Base-by-base conservation (phyloP, 2,888 invertebrate genomes). In the Odontocolon sp. region DNA sequence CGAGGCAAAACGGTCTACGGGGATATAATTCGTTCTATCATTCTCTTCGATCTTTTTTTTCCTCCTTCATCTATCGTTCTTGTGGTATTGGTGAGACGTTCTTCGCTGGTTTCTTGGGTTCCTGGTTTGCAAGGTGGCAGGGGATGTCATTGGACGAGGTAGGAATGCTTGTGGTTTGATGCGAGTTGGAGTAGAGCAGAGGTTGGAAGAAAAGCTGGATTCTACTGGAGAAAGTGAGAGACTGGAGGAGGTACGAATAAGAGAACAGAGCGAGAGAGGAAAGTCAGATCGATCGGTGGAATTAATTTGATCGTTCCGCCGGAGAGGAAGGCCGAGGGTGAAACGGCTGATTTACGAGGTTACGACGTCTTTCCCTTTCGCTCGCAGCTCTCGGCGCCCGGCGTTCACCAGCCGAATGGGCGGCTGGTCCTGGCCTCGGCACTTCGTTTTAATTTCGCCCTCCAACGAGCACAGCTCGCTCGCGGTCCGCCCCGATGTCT, bases 381-480 rank as follows among this genome's bases (percentile, higher is more conserved):
- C 23, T 72, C 64, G 54, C 67, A 56, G 63, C 31, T 40, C 61
- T 57, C 59, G 9, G 54, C 33, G 42, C 18, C 36, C 23, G 36
- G 45, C 40, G 61, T 61, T 61, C 68, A 2, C 74, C 21, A 23
- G 47, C 56, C 61, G 56, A 63, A 68, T 42, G 45, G 45, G 28
- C 73, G 67, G 45, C 31, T 56, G 36, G 38, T 40, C 50, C 56
- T 64, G 73, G 38, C 56, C 63, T 72, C 72, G 70, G 71, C 61
- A 78, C 81, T 72, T 66, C 54, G 70, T 81, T 81, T 79, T 79
- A 78, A 81, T 79, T 80, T 74, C 72, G 64, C 74, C 52, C 75
- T 64, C 70, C 70, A 78, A 66, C 61, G 74, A 61, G 66, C 66
- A 70, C 45, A 50, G 50, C 56, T 45, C 45, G 54, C 36, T 45